Evolutionary conservation across 2,113 vertebrate species (phyloP), one percentile per base, ranked within the genome.

Genomic region (Prochilodus magdalenae): DNA sequence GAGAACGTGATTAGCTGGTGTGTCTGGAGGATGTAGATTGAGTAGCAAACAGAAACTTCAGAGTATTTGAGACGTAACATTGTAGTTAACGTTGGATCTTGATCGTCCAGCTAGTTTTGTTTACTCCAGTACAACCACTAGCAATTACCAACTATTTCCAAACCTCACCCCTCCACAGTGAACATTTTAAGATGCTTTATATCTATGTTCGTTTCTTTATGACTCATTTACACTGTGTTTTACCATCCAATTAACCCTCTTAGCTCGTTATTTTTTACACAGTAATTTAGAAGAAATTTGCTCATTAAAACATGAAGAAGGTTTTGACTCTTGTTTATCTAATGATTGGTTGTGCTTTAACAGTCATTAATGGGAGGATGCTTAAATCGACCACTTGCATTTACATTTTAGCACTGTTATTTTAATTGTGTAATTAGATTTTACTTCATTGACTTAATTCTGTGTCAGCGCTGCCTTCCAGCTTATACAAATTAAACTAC

Each of bases 401-500:
- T 44, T n/a, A n/a, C n/a, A n/a, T n/a, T n/a, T n/a, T n/a, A n/a
- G n/a, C n/a, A n/a, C n/a, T n/a, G n/a, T 40, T 57, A 55, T 29
- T 30, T 81, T 24, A 70, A 51, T 60, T 83, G 47, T 72, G 55
- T 27, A 57, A 40, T 70, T 76, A 62, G 75, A 47, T 55, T 73
- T 79, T 80, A 44, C 44, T 83, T 44, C 7, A 63, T 30, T 79
- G 30, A 27, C 65, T 71, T 67, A 83, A 73, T 70, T n/a, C n/a
- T n/a, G n/a, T n/a, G n/a, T 36, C 36, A 36, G 36, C n/a, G n/a
- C 36, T 36, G 36, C 36, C 36, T 36, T 36, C 36, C 7, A 36
- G 36, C 36, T 4, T 7, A 4, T 7, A 36, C 36, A 36, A 36
- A 4, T 36, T n/a, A n/a, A n/a, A n/a, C n/a, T n/a, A n/a, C n/a